Percentiles rank a stretch among this genome's conserved stretches.
Evolutionary conservation across 2,888 invertebrate species (phyloP).

Genomic region (Pristionchus fissidentatus): DNA sequence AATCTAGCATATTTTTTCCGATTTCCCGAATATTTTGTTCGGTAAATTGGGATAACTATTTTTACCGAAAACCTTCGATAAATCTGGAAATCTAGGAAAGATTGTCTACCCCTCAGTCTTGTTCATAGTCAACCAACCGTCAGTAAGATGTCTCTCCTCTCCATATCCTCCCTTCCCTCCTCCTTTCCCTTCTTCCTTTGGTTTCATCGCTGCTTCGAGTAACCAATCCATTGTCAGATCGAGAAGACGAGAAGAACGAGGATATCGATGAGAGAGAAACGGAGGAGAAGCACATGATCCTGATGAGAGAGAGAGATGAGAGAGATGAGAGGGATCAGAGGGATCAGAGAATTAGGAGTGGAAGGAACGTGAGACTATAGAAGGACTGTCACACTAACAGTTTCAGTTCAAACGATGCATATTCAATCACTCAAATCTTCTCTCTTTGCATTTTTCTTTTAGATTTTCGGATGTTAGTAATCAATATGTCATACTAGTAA

Average conservation of each 20-base stretch:
- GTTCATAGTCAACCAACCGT: not conserved
- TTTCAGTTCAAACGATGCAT: too few relatives aligned
- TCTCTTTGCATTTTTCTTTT: too few relatives aligned
- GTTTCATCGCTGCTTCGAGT: not conserved
- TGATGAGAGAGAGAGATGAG: not conserved
- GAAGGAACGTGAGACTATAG: too few relatives aligned
- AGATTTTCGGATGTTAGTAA: too few relatives aligned
- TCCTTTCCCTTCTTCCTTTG: not conserved
- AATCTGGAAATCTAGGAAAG: not conserved
- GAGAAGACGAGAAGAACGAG: slow-evolving; percentile 20
- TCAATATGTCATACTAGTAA: not conserved
- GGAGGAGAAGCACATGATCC: not conserved
- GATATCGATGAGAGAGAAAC: not conserved
- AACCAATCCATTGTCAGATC: slow-evolving; percentile 36
- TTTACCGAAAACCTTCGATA: too few relatives aligned
- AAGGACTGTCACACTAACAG: too few relatives aligned
- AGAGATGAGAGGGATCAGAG: too few relatives aligned
- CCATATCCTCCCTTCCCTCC: slow-evolving; percentile 11
- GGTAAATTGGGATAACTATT: too few relatives aligned
- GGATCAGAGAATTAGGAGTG: too few relatives aligned
- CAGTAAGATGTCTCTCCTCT: slow-evolving; percentile 43
- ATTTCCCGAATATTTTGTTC: too few relatives aligned
- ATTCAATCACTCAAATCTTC: too few relatives aligned
- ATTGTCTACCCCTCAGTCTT: not conserved
- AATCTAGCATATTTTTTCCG: too few relatives aligned